Conservation (phyloP, 2,797 vertebrate genomes). For the Epinephelus coioides region DNA sequence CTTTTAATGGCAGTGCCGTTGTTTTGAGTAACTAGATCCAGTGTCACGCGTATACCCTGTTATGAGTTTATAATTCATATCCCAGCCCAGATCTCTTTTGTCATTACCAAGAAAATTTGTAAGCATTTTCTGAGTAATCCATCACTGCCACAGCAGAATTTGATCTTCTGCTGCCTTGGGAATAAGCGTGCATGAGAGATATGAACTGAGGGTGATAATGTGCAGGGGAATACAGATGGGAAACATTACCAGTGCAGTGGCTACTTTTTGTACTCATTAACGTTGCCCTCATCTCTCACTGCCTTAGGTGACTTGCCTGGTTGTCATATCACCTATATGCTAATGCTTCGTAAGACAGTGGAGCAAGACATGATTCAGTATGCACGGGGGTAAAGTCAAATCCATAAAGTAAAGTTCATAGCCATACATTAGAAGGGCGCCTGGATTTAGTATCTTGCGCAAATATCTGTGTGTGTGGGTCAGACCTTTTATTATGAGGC, state of each 20-base stretch:
- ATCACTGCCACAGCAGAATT: conserved; percentile 60
- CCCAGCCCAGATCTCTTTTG: conserved; percentile 46
- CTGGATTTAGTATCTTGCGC: conserved; percentile 29
- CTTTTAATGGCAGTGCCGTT: conserved; percentile 11
- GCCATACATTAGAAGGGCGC: conserved; percentile 35
- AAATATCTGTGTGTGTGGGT: conserved; percentile 24
- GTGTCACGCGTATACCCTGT: conserved; percentile 25
- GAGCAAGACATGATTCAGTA: conserved; percentile 9
- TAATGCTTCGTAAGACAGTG: conserved; percentile 34
- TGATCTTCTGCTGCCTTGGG: conserved; percentile 51
- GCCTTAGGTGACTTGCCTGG: conserved; percentile 40
- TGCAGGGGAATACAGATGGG: conserved; percentile 57
- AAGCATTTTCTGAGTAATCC: conserved; percentile 53
- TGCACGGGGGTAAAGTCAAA: conserved; percentile 46
- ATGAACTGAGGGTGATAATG: conserved; percentile 49
- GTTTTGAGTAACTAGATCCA: conserved; percentile 23
- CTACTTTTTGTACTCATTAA: conserved; percentile 56
- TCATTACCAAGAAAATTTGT: conserved; percentile 54
- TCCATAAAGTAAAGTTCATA: conserved; percentile 66
- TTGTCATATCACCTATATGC: conserved; percentile 40
- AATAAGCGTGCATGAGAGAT: conserved; percentile 44
- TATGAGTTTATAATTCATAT: conserved; percentile 53
- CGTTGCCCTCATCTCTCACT: conserved; percentile 47
- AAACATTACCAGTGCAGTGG: conserved; percentile 49
- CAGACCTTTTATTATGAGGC: conserved; percentile 33